Evolutionary conservation across 2,797 vertebrate genomes (phyloP), one percentile per base, ranked within the genome.

Genomic region (Peromyscus aztecus): DNA sequence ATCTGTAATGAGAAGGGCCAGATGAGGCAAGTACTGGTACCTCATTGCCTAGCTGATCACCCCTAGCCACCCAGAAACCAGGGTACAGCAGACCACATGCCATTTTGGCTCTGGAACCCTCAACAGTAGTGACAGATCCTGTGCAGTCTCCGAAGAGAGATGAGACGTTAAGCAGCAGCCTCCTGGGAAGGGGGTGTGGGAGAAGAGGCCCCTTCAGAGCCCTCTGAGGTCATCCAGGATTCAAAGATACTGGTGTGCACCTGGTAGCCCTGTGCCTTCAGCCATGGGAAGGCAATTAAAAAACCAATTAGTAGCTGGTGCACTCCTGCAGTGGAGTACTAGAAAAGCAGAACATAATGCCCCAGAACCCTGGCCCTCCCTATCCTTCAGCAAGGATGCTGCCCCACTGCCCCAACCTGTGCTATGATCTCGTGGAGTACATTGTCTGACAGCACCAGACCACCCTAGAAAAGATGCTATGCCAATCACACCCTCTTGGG

Each of bases 171-270:
- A 61, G 37, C 31, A 77, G n/a, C 24, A 31, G 23, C 5, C 34
- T 75, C 63, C 3, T 43, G 6, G 78, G 0, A 27, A 46, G 24
- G 27, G 0, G 0, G 71, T 85, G 37, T 52, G 16, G 67, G 27
- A 91, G 29, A 13, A 52, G 55, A 85, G 55, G 34, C 19, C 55
- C 63, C 90, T 80, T 83, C 5, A 57, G 61, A 91, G 69, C n/a
- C 6, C 17, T n/a, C 2, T 4, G 5, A 40, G 21, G 59, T 69
- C 11, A 67, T 16, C 16, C 7, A 14, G n/a, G 1, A 59, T 40
- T 49, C 52, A 11, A 49, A 88, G 11, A 29, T 4, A 21, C 78
- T 40, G 2, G 34, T 0, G 19, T 5, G 3, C 19, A 14, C 1
- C 4, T 6, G 16, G 46, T 1, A 7, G 67, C 65, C 73, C 29